These are phyloP conservation scores for Taenioides sp. DNA, from an alignment of 2,797 vertebrate species.

Conservation along the genomic window DNA sequence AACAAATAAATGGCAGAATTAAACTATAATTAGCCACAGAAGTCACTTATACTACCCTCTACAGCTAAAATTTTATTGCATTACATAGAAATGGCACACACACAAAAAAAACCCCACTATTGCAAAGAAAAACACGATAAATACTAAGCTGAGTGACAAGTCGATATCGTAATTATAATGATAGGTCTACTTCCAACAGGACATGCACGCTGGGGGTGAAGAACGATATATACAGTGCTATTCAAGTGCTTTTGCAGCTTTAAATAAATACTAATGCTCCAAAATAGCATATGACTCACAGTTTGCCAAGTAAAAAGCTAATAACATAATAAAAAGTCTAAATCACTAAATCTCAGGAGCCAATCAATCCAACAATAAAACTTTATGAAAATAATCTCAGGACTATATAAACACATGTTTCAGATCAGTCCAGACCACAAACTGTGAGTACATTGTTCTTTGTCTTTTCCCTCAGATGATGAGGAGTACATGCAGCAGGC, in stretches of 20 bases:
- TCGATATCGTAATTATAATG: too few relatives aligned
- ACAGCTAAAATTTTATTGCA: too few relatives aligned
- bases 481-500: constrained; percentile 85
- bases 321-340: neutral
- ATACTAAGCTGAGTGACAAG: too few relatives aligned
- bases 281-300: neutral
- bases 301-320: neutral
- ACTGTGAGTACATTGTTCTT: neutral
- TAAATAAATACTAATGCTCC: neutral
- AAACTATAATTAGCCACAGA: too few relatives aligned
- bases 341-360: neutral
- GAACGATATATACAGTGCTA: neutral
- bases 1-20: too few relatives aligned
- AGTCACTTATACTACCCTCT: too few relatives aligned
- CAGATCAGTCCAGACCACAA: neutral
- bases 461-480: constrained; percentile 62
- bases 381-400: neutral
- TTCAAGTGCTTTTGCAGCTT: neutral
- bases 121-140: too few relatives aligned
- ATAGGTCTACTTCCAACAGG: too few relatives aligned
- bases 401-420: neutral
- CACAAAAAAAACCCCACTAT: too few relatives aligned
- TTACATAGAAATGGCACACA: too few relatives aligned
- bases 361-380: neutral
- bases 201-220: neutral